Conservation (phyloP, 2,113 vertebrate species). For the Illadopsis cleaveri region DNA sequence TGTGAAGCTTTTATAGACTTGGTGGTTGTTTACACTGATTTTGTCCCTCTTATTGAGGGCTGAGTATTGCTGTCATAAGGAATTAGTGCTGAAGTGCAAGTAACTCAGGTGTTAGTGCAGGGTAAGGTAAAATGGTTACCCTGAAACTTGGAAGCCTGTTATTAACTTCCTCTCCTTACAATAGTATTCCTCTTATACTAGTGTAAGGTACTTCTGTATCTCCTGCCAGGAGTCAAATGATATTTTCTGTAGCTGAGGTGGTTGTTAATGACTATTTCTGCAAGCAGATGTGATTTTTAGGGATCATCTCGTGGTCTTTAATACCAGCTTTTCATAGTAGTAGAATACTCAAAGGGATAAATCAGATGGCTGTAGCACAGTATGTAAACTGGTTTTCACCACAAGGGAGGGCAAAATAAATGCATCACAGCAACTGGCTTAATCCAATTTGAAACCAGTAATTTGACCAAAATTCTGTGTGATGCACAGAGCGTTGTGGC, state of each 20-base stretch:
- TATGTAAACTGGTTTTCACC: not conserved
- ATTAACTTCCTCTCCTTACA: not conserved
- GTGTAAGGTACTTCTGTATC: not conserved
- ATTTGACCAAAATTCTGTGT: not conserved
- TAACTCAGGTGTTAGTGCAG: not conserved
- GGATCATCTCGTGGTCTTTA: not conserved
- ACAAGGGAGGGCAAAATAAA: conserved; percentile 48
- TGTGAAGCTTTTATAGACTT: not conserved
- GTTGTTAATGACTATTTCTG: not conserved
- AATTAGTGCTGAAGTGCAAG: not conserved
- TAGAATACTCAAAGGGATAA: not conserved
- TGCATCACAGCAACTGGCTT: not conserved
- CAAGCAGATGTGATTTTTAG: not conserved
- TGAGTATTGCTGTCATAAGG: not conserved
- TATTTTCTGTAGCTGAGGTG: not conserved
- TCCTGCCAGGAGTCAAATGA: not conserved
- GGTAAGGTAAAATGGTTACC: not conserved
- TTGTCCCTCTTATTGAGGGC: not conserved
- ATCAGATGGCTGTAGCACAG: not conserved
- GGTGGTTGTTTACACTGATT: not conserved
- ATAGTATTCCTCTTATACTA: not conserved
- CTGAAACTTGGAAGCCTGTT: not conserved
- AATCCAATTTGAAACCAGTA: not conserved
- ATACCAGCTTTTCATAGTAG: not conserved
- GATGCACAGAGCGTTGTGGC: not conserved